phyloP scores from a whole-genome alignment of 1,140 invertebrate species.

The Zophobas atratus region DNA sequence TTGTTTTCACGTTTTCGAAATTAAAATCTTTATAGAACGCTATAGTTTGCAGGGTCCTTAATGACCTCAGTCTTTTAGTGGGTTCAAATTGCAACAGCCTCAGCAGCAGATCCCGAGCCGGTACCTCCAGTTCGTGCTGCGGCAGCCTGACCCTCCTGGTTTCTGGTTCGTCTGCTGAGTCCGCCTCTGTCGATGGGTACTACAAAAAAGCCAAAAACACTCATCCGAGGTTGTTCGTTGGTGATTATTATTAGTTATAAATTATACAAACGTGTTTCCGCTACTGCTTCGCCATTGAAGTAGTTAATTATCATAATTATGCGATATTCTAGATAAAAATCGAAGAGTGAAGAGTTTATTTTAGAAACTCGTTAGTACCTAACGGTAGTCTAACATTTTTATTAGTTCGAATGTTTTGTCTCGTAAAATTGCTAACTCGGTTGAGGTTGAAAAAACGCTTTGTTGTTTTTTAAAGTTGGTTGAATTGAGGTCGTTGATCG shows the following conservation, averaged over 20 bases:
- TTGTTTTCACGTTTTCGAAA: slow-evolving; percentile 66
- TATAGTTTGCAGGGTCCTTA: slow-evolving; percentile 68
- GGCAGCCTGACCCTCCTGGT: slow-evolving; percentile 51
- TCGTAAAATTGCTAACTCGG: slow-evolving; percentile 20
- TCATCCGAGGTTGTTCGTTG: slow-evolving; percentile 32
- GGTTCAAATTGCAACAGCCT: slow-evolving; percentile 68
- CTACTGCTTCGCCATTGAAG: slow-evolving; percentile 36
- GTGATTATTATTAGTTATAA: slow-evolving; percentile 37
- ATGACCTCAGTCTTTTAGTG: slow-evolving; percentile 66
- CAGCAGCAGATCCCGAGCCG: slow-evolving; percentile 67
- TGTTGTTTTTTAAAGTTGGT: background rate
- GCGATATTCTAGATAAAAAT: slow-evolving; percentile 42
- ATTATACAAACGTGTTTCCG: slow-evolving; percentile 36
- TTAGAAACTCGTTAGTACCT: slow-evolving; percentile 40
- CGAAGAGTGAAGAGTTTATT: slow-evolving; percentile 21
- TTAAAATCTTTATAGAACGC: slow-evolving; percentile 71
- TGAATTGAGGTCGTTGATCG: slow-evolving; percentile 25
- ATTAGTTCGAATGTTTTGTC: slow-evolving; percentile 26
- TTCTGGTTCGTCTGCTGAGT: slow-evolving; percentile 41
- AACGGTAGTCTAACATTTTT: slow-evolving; percentile 17
- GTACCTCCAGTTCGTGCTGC: slow-evolving; percentile 59
- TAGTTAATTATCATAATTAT: slow-evolving; percentile 41
- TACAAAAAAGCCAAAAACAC: slow-evolving; percentile 43
- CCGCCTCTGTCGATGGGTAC: slow-evolving; percentile 50
- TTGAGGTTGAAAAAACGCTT: background rate